phyloP scores from a whole-genome alignment of 2,888 invertebrate species.

The Labia minor region DNA sequence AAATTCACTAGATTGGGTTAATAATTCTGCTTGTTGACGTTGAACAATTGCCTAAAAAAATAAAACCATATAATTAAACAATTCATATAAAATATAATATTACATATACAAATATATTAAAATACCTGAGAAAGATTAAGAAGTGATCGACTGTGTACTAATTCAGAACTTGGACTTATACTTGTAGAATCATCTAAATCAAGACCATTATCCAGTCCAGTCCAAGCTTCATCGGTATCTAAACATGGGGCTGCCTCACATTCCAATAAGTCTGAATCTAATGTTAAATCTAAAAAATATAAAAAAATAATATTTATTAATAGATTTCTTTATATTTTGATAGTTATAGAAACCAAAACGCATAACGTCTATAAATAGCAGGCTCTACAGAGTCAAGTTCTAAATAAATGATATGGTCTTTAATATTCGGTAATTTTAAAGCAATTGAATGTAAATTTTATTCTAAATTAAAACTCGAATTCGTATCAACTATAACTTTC shows the following conservation, averaged over 20 bases:
- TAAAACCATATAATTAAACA: slow-evolving; percentile 33
- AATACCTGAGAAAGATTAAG: not conserved
- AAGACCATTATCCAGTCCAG: not conserved
- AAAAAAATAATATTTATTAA: not conserved
- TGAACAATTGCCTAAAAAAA: slow-evolving; percentile 64
- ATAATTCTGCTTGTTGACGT: slow-evolving; percentile 53
- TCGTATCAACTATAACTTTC: no score
- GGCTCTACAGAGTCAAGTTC: no score
- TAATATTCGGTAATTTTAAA: no score
- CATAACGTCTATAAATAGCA: no score
- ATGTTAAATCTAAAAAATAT: not conserved
- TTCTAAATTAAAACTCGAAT: no score
- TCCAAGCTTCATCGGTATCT: not conserved
- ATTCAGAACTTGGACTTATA: not conserved
- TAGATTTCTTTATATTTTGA: no score
- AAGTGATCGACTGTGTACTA: not conserved
- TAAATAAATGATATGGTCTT: no score
- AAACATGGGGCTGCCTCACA: not conserved
- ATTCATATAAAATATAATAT: no score
- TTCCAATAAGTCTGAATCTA: not conserved
- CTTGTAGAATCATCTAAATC: not conserved
- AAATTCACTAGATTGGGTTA: not conserved
- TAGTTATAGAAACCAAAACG: no score
- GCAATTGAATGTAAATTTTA: no score
- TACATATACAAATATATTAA: not conserved